Percentiles rank a stretch among this genome's conserved stretches.
Evolutionary conservation across 2,888 invertebrate genomes (phyloP).

Genomic region (Diachrysia chrysitis): DNA sequence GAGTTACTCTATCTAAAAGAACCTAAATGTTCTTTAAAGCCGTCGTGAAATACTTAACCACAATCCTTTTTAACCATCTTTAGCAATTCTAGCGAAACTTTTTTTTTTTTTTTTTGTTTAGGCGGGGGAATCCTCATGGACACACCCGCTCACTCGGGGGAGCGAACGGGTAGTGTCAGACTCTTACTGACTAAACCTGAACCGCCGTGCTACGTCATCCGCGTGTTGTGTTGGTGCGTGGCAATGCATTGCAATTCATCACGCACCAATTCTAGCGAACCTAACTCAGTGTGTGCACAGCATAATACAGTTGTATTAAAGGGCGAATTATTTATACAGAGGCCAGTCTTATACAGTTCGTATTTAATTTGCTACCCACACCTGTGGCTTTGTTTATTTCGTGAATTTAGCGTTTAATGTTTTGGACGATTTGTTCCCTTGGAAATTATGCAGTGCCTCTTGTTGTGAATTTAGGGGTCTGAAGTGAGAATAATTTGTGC

Average conservation of each 20-base stretch:
- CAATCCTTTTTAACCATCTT: no score
- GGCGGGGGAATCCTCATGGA: no score
- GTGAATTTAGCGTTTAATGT: slow-evolving; percentile 70
- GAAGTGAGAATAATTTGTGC: slow-evolving; percentile 43
- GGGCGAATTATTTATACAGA: slow-evolving; percentile 76
- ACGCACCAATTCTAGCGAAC: slow-evolving; percentile 15
- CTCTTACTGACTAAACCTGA: no score
- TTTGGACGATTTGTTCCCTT: slow-evolving; percentile 63
- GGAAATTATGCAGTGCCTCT: slow-evolving; percentile 60
- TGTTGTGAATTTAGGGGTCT: slow-evolving; percentile 41
- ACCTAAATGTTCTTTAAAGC: no score
- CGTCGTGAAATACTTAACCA: no score
- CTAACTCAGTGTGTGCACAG: slow-evolving; percentile 38
- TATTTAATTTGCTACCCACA: slow-evolving; percentile 78
- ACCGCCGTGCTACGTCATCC: no score
- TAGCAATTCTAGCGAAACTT: no score
- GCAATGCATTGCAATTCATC: not conserved
- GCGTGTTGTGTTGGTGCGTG: no score
- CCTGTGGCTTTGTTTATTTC: slow-evolving; percentile 84
- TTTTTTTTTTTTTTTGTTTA: no score
- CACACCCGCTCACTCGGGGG: no score
- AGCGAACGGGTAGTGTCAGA: no score
- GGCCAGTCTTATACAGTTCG: slow-evolving; percentile 65
- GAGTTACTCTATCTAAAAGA: no score
- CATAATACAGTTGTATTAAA: slow-evolving; percentile 68